These are phyloP conservation scores for Crotalus horridus DNA, from an alignment of 2,113 vertebrate genomes.

Conservation along the genomic window DNA sequence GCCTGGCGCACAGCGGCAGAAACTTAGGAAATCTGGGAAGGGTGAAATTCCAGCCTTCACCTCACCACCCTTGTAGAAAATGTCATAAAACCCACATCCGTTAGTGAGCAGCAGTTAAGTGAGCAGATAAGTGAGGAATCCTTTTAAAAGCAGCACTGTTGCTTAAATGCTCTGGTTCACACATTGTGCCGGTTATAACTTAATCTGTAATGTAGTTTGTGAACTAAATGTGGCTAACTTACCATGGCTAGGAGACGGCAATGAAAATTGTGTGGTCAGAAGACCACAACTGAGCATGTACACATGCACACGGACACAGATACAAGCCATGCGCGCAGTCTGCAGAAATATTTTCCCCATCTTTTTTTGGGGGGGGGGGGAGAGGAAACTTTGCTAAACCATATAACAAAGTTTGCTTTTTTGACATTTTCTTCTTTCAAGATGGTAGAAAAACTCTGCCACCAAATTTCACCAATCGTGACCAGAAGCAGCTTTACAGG, in stretches of 20 bases:
- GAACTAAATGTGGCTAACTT: background rate
- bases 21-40: background rate
- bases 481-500: background rate
- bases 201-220: background rate
- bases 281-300: background rate
- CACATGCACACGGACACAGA: background rate
- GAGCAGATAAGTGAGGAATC: background rate
- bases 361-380: rapidly evolving
- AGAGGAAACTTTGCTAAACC: background rate
- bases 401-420: background rate
- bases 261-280: background rate
- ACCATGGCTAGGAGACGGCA: background rate
- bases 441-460: background rate
- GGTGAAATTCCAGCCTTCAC: background rate
- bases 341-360: background rate
- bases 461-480: background rate
- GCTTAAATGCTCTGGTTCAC: background rate
- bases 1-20: background rate
- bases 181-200: background rate
- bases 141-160: background rate
- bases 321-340: background rate
- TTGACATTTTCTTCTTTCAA: background rate
- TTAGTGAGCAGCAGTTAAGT: background rate
- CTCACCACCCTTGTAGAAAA: background rate
- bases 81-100: background rate